Percentiles rank a stretch among this genome's conserved stretches.
These are phyloP conservation scores for Eidolon dupreanum DNA, from an alignment of 2,797 vertebrate species.

Conservation along the genomic window DNA sequence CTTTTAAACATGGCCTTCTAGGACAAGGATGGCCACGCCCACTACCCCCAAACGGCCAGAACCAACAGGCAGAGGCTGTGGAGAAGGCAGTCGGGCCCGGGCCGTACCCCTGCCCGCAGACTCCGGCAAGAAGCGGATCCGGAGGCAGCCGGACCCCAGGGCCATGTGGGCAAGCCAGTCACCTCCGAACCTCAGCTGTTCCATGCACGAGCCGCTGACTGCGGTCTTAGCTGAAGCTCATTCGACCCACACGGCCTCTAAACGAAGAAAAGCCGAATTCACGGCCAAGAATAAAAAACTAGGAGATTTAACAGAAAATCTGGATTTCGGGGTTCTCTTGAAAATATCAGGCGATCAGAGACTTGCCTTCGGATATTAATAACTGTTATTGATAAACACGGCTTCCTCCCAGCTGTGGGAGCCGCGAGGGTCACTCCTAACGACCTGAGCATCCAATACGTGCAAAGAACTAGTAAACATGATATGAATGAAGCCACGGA, in stretches of 20 bases:
- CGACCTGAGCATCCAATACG: background rate
- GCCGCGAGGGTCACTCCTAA: background rate
- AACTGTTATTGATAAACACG: rapidly evolving
- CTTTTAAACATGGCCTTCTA: background rate
- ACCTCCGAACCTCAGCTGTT: background rate
- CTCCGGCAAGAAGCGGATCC: background rate
- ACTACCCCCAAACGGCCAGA: background rate
- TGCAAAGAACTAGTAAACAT: background rate
- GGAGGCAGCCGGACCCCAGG: background rate
- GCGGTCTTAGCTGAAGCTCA: background rate
- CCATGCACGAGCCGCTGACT: background rate
- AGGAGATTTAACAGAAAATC: background rate
- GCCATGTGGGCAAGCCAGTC: rapidly evolving
- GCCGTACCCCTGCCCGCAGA: rapidly evolving
- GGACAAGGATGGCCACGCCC: background rate
- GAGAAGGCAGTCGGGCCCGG: background rate
- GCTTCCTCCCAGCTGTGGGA: background rate
- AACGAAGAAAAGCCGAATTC: background rate
- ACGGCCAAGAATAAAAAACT: background rate
- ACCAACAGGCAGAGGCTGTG: background rate
- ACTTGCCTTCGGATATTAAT: background rate
- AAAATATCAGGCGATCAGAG: background rate
- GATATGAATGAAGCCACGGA: background rate
- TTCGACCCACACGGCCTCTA: background rate
- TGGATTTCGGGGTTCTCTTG: background rate